A percentile compares a stretch with the other conserved stretches of the same genome.
These are phyloP conservation scores for Eucera pruinosa DNA, from an alignment of 2,888 invertebrate genomes.

Conservation along the genomic window DNA sequence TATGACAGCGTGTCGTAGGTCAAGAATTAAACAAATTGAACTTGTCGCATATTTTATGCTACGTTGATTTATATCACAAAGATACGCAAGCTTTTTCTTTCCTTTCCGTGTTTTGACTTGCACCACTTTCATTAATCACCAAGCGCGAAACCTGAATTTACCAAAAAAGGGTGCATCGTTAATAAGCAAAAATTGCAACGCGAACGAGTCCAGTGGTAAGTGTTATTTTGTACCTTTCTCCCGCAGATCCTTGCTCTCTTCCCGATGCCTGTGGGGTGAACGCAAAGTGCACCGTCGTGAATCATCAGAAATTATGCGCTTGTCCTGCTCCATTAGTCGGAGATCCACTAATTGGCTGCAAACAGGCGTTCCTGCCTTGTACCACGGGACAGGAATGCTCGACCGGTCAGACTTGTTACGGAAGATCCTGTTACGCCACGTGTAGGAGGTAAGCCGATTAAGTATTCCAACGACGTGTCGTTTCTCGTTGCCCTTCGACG, in stretches of 20 bases:
- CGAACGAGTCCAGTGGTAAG: no score
- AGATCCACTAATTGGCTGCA: slow-evolving; percentile 90
- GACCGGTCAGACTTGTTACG: slow-evolving; percentile 90
- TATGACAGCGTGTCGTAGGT: no score
- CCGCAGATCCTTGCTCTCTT: slow-evolving; percentile 88
- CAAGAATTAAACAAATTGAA: no score
- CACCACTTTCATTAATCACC: no score
- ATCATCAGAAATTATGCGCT: slow-evolving; percentile 90
- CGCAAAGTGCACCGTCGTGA: slow-evolving; percentile 89
- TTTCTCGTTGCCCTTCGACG: background rate
- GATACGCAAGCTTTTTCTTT: no score
- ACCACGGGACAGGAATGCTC: slow-evolving; percentile 88
- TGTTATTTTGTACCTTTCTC: no score
- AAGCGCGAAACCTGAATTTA: no score
- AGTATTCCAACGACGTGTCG: background rate
- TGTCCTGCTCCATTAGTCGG: slow-evolving; percentile 91
- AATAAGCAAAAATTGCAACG: no score
- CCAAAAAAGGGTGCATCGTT: no score
- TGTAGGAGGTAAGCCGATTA: slow-evolving; percentile 88
- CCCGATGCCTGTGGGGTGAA: slow-evolving; percentile 94
- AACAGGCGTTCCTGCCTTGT: slow-evolving; percentile 89
- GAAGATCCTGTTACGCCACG: slow-evolving; percentile 90
- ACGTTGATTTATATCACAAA: no score
- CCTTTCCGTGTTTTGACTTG: no score
- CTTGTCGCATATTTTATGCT: no score